Base-by-base conservation (phyloP, 1,140 invertebrate species). In the Watersipora subatra region DNA sequence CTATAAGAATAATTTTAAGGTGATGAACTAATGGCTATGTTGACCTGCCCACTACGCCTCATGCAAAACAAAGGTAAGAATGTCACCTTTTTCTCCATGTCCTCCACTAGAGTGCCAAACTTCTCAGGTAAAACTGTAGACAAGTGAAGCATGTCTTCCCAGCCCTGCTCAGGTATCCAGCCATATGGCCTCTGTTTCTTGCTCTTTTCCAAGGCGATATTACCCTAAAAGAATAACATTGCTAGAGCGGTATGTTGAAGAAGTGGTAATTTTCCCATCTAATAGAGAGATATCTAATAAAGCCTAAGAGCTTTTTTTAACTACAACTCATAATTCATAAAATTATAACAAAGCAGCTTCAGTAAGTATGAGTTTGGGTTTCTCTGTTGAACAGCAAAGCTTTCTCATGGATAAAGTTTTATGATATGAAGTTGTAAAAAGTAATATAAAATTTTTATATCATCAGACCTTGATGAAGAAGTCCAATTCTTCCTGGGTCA, bases 381-480 rank as follows among this genome's bases (percentile, higher is more conserved):
- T n/a, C n/a, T n/a, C n/a, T n/a, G n/a, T n/a, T n/a, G n/a, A n/a
- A n/a, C n/a, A n/a, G n/a, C n/a, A n/a, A n/a, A n/a, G n/a, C n/a
- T n/a, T n/a, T n/a, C n/a, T n/a, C n/a, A n/a, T n/a, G n/a, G n/a
- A n/a, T n/a, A n/a, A n/a, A n/a, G n/a, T n/a, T n/a, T n/a, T n/a
- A n/a, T n/a, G n/a, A n/a, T n/a, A n/a, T n/a, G n/a, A n/a, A n/a
- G n/a, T n/a, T n/a, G n/a, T n/a, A n/a, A n/a, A n/a, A n/a, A n/a
- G n/a, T n/a, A n/a, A n/a, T n/a, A n/a, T n/a, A n/a, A n/a, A n/a
- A n/a, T n/a, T n/a, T n/a, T n/a, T n/a, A n/a, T n/a, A n/a, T n/a
- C n/a, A n/a, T n/a, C n/a, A n/a, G n/a, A 77, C 76, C 75, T 92
- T 92, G 62, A 93, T 88, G 72, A 93, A 93, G 80, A 93, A 93